Evolutionary conservation across 2,888 invertebrate species (phyloP), one percentile per base, ranked within the genome.

Genomic region (Drosophila merina): DNA sequence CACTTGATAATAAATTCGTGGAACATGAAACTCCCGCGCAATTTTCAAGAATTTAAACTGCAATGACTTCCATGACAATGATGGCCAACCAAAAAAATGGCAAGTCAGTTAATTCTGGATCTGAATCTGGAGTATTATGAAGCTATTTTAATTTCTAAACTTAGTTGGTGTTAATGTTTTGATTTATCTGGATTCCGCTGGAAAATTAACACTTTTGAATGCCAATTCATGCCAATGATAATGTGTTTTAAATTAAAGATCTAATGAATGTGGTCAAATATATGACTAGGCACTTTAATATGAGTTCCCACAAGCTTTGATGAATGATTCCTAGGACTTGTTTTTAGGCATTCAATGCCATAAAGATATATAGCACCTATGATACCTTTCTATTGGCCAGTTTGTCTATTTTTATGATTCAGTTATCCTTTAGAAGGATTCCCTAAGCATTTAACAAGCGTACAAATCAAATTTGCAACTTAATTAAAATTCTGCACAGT

Each of bases 381-480:
- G 20, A 20, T 20, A 2, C 20, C 1, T 20, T 20, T 20, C n/a
- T 20, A 56, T 12, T 25, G 5, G 5, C 31, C 20, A 40, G 38
- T n/a, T 38, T 38, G 48, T 59, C 26, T 14, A 40, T 68, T 28
- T 8, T 12, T 31, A 7, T 36, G 38, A 50, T 45, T 49, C 25
- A 48, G 36, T 52, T 30, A n/a, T 38, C 47, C 12, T 28, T 20
- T 49, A 38, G 36, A n/a, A 60, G 8, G 33, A 49, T 64, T 51
- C 48, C 40, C 57, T 42, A 40, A 69, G 73, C 67, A 72, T 83
- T 79, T 76, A 86, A 74, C 72, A 75, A 74, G 78, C 73, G 72
- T 71, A 68, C 72, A 83, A 84, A 88, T 83, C 72, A 79, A 86
- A 83, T 88, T 82, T 79, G 74, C 80, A 77, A 76, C 74, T 86